phyloP scores from a whole-genome alignment of 2,888 invertebrate genomes.

The Acrobeloides nanus region DNA sequence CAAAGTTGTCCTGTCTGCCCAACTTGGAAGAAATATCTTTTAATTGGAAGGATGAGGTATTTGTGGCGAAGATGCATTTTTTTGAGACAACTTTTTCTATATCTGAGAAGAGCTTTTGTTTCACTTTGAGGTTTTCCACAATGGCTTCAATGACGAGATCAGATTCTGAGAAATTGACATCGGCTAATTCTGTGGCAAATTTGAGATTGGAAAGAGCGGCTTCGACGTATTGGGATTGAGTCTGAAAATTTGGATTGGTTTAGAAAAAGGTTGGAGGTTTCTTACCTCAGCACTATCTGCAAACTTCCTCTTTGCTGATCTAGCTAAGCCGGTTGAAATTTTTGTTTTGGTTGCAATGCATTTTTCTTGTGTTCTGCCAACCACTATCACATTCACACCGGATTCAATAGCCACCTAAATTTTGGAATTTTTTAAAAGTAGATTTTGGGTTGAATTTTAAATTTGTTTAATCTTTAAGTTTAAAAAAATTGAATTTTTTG shows the following conservation, averaged over 20 bases:
- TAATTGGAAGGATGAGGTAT: conserved; percentile 79
- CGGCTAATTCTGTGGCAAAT: conserved; percentile 16
- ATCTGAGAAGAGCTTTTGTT: conserved; percentile 68
- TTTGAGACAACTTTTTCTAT: conserved; percentile 63
- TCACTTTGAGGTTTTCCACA: conserved; percentile 69
- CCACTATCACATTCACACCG: conserved; percentile 72
- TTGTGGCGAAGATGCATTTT: conserved; percentile 69
- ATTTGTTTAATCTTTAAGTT: too few relatives aligned
- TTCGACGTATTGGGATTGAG: conserved; percentile 28
- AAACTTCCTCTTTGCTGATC: conserved; percentile 69
- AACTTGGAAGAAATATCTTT: conserved; percentile 71
- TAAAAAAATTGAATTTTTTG: too few relatives aligned
- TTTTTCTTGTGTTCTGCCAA: conserved; percentile 69
- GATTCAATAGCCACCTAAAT: conserved; percentile 73
- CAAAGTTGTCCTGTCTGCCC: conserved; percentile 60
- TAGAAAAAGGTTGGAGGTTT: conserved; percentile 3
- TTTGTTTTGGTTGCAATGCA: conserved; percentile 67
- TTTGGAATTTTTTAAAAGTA: too few relatives aligned
- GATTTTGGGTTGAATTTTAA: too few relatives aligned
- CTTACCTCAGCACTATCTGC: conserved; percentile 53
- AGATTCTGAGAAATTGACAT: conserved; percentile 59
- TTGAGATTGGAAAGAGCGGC: conserved; percentile 15
- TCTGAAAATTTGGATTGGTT: conserved; percentile 51
- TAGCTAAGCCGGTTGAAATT: conserved; percentile 66
- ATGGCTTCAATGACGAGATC: conserved; percentile 78